Evolutionary conservation across 2,113 vertebrate genomes (phyloP), one percentile per base, ranked within the genome.

Genomic region (Daboia siamensis): DNA sequence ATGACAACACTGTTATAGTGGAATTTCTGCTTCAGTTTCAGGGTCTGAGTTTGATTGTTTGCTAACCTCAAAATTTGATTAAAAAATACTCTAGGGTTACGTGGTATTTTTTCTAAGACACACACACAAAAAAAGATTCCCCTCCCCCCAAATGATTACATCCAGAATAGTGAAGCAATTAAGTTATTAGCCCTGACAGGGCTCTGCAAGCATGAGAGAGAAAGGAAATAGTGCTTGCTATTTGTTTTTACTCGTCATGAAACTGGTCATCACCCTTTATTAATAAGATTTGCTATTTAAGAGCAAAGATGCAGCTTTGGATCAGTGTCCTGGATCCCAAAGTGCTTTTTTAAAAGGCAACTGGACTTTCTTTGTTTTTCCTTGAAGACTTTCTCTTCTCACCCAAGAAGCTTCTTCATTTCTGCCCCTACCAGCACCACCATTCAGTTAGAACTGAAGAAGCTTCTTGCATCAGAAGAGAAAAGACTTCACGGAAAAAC

Each of bases 11-110:
- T 13, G 94, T 51, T 86, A 93, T 52, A 3, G 15, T 92, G 86
- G 94, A 94, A 86, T 91, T 85, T 46, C 85, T 95, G 91, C 11
- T 33, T 54, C 48, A 57, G 0, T 17, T 87, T 93, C 26, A 46
- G 44, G 11, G 39, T 51, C 48, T 39, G 9, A n/a, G 21, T 89
- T 84, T 80, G 29, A 55, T 33, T 51, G 29, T 59, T 91, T 91
- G 46, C 39, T 55, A 64, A 33, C 29, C 29, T 91, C 55, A 24
- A 55, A 88, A 69, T 44, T 74, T 55, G 61, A 46, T 46, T 10
- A n/a, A 80, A 80, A 88, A 61, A 52, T 7, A 26, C 20, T 51
- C 33, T 39, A 57, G 54, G 84, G 52, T 84, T 51, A 15, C 7
- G 10, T 29, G 46, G 48, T 29, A 11, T 29, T 57, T 10, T 87